Evolutionary conservation across 2,888 invertebrate genomes (phyloP), one percentile per base, ranked within the genome.

Genomic region (Himalopsyche kuldschensis): DNA sequence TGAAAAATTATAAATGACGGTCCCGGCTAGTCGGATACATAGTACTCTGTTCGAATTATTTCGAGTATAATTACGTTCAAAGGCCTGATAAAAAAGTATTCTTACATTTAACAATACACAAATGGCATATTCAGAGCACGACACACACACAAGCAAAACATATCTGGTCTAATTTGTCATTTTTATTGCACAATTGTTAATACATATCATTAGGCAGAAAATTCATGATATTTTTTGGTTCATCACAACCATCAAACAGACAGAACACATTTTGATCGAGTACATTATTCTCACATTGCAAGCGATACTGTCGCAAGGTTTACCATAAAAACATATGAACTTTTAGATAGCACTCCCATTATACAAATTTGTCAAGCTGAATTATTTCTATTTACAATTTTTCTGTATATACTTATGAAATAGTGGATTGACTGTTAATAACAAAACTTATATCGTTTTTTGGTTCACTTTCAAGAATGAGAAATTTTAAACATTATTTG

Each of bases 61-160:
- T 82, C 76, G 30, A 81, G 47, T 77, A 55, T 69, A 81, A 35
- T 31, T 75, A 76, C 80, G 81, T 84, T 83, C 85, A 84, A 84
- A 80, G 80, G 55, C 69, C 81, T 80, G 55, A 80, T 76, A 81
- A 85, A 86, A 41, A 75, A 80, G 78, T 83, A 80, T 78, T 75
- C 63, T 78, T 85, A 85, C 82, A 85, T 24, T 85, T 86, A 86
- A 86, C 86, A 86, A 86, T 86, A 86, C 86, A 86, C 82, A 79
- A 84, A 86, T 86, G 86, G 86, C 86, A 80, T 81, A 78, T 84
- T 83, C 83, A 81, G 76, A 75, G 82, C 84, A 86, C 86, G 84
- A 86, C 86, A 86, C 84, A 84, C 32, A 81, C 80, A 83, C 83
- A 80, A 48, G 77, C 80, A 83, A 32, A 79, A 47, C 32, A 55